These are phyloP conservation scores for Atherix ibis DNA, from an alignment of 2,888 invertebrate genomes.

Conservation along the genomic window DNA sequence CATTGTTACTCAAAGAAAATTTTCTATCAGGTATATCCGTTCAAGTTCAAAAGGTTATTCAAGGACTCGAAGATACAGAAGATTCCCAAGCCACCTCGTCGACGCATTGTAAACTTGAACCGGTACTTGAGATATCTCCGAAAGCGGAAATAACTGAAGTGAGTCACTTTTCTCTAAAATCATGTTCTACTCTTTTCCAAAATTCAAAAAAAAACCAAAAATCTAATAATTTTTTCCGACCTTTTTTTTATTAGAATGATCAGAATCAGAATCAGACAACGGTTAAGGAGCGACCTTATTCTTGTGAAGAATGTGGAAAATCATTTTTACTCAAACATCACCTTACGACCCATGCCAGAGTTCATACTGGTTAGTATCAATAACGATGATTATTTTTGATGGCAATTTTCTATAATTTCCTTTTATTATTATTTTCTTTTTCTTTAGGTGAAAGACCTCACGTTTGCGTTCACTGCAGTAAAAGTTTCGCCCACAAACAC, in stretches of 20 bases:
- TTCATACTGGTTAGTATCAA: slow-evolving; percentile 46
- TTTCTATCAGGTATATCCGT: slow-evolving; percentile 33
- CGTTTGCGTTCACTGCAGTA: slow-evolving; percentile 62
- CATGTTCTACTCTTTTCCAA: slow-evolving; percentile 13
- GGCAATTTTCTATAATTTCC: no score
- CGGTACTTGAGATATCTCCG: slow-evolving; percentile 32
- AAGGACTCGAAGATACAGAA: slow-evolving; percentile 32
- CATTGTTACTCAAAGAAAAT: slow-evolving; percentile 22
- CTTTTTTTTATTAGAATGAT: slow-evolving; percentile 23
- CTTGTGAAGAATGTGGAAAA: slow-evolving; percentile 70
- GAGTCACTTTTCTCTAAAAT: slow-evolving; percentile 4
- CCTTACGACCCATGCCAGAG: slow-evolving; percentile 66
- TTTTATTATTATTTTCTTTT: neutral
- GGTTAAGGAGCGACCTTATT: slow-evolving; percentile 59
- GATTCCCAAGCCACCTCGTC: slow-evolving; percentile 33
- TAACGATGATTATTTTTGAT: neutral
- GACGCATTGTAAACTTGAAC: slow-evolving; percentile 31
- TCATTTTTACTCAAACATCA: slow-evolving; percentile 72
- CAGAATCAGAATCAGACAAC: slow-evolving; percentile 24
- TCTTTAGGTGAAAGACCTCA: slow-evolving; percentile 54
- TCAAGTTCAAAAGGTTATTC: slow-evolving; percentile 34
- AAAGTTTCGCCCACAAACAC: slow-evolving; percentile 68
- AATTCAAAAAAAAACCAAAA: neutral
- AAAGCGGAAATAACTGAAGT: slow-evolving; percentile 32
- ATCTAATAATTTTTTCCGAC: slow-evolving; percentile 1